A percentile compares a stretch with the other conserved stretches of the same genome.
Evolutionary conservation across 2,113 vertebrate species (phyloP).

Genomic region (Tor tambroides): DNA sequence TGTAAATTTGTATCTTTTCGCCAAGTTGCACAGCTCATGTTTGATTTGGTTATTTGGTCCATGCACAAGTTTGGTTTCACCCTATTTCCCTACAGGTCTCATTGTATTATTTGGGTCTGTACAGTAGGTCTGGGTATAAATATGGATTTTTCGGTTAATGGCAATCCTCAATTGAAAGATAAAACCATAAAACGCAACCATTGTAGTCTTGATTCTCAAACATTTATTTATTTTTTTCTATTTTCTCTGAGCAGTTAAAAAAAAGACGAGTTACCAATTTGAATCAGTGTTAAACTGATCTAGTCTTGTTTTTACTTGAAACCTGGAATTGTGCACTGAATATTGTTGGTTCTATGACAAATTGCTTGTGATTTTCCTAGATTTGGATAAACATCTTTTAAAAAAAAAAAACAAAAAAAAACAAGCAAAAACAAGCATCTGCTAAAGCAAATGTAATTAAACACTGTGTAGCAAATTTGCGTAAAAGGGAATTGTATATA

Average conservation of each 20-base stretch:
- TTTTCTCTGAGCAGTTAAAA: neutral
- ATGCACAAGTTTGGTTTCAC: neutral
- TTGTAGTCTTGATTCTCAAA: neutral
- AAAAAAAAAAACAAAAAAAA: neutral
- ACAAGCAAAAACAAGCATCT: too few relatives aligned
- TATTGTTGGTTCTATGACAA: neutral
- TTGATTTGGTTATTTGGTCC: neutral
- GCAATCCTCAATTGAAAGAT: neutral
- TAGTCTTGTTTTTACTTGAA: neutral
- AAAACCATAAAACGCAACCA: neutral
- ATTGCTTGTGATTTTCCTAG: neutral
- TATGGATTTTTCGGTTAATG: neutral
- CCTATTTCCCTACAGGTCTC: neutral
- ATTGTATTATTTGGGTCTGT: neutral
- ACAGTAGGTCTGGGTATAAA: neutral
- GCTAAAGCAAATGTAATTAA: neutral
- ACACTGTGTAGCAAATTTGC: too few relatives aligned
- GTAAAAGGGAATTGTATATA: too few relatives aligned
- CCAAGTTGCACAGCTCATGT: slow-evolving; percentile 30
- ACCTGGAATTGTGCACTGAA: neutral
- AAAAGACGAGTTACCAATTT: neutral
- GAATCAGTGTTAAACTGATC: neutral
- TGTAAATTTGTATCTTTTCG: slow-evolving; percentile 38
- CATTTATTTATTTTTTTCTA: too few relatives aligned
- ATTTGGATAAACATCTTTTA: neutral